A percentile compares a stretch with the other conserved stretches of the same genome.
phyloP scores from a whole-genome alignment of 2,888 invertebrate species.

The Habrosyne pyritoides region DNA sequence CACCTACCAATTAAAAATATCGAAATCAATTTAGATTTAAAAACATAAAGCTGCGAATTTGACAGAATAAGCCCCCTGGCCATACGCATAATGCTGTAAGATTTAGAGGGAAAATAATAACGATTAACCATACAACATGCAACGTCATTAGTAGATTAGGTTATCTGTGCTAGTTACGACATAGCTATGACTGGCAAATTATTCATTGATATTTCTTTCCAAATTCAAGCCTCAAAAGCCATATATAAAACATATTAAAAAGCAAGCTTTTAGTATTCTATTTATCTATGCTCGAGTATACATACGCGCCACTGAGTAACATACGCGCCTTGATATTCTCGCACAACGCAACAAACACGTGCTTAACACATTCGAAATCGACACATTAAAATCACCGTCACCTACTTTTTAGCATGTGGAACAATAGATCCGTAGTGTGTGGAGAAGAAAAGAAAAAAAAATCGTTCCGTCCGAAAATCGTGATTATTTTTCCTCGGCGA shows the following conservation, averaged over 20 bases:
- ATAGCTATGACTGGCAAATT: neutral
- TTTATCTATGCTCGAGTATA: neutral
- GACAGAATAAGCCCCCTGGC: too few species aligned
- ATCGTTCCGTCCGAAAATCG: conserved; percentile 67
- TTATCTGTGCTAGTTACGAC: neutral
- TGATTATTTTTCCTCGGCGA: conserved; percentile 77
- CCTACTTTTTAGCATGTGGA: conserved; percentile 31
- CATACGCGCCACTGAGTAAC: neutral
- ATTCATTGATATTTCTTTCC: neutral
- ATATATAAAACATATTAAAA: neutral
- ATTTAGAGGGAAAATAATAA: neutral
- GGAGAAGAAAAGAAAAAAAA: conserved; percentile 42
- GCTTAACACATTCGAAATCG: conserved; percentile 28
- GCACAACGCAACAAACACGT: conserved; percentile 32
- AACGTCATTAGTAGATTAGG: conserved; percentile 1
- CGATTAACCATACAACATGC: neutral
- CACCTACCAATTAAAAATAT: too few species aligned
- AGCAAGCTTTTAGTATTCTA: neutral
- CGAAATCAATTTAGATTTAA: too few species aligned
- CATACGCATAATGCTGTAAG: too few species aligned
- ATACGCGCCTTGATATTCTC: neutral
- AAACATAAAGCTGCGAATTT: too few species aligned
- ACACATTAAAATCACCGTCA: conserved; percentile 31
- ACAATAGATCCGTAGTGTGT: conserved; percentile 40
- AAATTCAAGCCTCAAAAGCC: neutral